Conservation (phyloP, 2,797 vertebrate genomes). For the Chrysocyon brachyurus region DNA sequence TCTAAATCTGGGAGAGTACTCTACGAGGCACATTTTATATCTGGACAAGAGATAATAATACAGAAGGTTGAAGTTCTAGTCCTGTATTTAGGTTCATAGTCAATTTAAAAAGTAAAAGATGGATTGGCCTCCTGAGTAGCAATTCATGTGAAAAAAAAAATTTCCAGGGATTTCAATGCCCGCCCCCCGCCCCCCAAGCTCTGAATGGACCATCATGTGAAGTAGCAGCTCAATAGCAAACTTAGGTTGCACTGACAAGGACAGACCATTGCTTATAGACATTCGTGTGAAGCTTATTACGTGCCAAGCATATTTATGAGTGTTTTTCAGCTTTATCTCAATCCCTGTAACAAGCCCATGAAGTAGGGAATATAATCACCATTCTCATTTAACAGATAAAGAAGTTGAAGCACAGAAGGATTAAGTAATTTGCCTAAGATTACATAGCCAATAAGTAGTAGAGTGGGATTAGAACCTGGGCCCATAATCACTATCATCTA, state of each 20-base stretch:
- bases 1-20: not conserved
- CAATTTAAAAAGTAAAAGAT: not conserved
- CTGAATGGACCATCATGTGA: not conserved
- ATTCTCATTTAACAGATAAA: not conserved
- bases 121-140: accelerated
- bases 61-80: not conserved
- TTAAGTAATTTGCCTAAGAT: not conserved
- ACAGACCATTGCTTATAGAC: not conserved
- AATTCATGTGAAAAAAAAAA: not conserved
- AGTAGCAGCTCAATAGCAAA: not conserved
- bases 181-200: not conserved
- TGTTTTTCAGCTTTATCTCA: not conserved
- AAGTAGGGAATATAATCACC: not conserved
- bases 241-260: not conserved
- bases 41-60: not conserved
- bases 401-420: not conserved
- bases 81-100: not conserved
- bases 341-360: not conserved
- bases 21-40: not conserved
- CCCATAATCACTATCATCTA: not conserved
- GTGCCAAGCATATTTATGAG: not conserved
- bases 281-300: not conserved
- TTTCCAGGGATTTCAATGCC: not conserved
- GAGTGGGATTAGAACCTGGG: not conserved
- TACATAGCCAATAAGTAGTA: not conserved